Evolutionary conservation across 2,797 vertebrate species (phyloP).

Genomic region (Gastrophryne carolinensis): DNA sequence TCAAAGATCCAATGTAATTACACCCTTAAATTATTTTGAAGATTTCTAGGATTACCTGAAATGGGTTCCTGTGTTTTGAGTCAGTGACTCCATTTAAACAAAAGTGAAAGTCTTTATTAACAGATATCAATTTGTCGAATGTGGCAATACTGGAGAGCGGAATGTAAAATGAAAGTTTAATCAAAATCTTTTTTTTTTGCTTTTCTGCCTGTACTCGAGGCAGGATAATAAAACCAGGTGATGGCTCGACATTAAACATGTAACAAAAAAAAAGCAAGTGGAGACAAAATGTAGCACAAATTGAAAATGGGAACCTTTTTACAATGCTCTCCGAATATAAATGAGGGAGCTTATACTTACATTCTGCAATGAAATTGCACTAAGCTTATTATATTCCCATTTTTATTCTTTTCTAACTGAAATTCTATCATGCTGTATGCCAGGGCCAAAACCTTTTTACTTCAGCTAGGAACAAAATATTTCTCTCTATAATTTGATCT

Average conservation of each 20-base stretch:
- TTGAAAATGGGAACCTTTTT: slow-evolving; percentile 34
- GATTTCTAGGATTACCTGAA: background rate
- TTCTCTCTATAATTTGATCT: background rate
- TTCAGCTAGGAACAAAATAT: background rate
- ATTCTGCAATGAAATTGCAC: slow-evolving; percentile 12
- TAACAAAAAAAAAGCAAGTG: slow-evolving; percentile 9
- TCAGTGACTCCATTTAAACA: background rate
- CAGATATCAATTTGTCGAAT: slow-evolving; percentile 12
- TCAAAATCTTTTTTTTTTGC: slow-evolving; percentile 3
- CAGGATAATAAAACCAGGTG: slow-evolving; percentile 30
- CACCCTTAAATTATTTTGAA: background rate
- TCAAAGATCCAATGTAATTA: background rate
- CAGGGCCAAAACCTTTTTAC: background rate
- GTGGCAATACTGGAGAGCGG: background rate
- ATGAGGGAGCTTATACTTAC: slow-evolving; percentile 5
- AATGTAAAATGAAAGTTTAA: slow-evolving; percentile 22
- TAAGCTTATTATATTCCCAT: background rate
- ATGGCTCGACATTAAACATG: slow-evolving; percentile 32
- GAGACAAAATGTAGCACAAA: slow-evolving; percentile 7
- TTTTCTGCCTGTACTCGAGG: background rate
- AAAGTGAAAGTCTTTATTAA: slow-evolving; percentile 7
- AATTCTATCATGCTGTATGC: background rate
- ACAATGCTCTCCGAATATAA: slow-evolving; percentile 7
- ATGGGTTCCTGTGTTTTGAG: background rate
- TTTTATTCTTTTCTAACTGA: background rate